phyloP scores from a whole-genome alignment of 2,797 vertebrate species.

The Ambastaia sidthimunki region DNA sequence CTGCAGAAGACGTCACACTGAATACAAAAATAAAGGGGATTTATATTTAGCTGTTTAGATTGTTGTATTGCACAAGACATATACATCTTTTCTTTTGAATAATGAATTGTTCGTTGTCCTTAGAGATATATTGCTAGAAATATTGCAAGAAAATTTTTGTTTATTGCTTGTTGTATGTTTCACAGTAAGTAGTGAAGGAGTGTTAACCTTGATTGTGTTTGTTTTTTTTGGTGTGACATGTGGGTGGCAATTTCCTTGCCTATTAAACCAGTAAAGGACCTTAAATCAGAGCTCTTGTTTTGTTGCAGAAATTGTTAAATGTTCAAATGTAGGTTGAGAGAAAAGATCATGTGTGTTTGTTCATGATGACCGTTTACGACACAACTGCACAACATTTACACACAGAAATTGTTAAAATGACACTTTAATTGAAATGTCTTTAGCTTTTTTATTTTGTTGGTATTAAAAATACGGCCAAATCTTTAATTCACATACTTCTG shows the following conservation, averaged over 20 bases:
- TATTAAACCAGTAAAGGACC: constrained; percentile 21
- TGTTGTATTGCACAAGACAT: neutral
- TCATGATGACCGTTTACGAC: neutral
- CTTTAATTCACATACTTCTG: neutral
- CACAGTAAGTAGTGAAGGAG: neutral
- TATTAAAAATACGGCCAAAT: neutral
- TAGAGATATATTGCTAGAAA: neutral
- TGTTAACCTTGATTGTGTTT: neutral
- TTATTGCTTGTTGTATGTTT: neutral
- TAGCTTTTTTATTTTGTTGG: no score
- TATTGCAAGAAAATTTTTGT: neutral
- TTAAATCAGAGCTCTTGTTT: constrained; percentile 4
- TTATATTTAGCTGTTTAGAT: constrained; percentile 22
- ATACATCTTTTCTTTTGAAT: neutral
- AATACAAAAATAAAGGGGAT: constrained; percentile 21
- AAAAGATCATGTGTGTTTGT: neutral
- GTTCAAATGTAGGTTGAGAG: neutral
- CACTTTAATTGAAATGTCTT: neutral
- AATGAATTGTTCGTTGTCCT: neutral
- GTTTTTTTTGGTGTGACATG: constrained; percentile 13
- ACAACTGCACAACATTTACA: constrained; percentile 16
- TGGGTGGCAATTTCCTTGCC: neutral
- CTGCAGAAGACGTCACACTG: constrained; percentile 18
- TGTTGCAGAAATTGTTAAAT: constrained; percentile 3
- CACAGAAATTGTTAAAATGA: neutral